A percentile compares a stretch with the other conserved stretches of the same genome.
phyloP scores from a whole-genome alignment of 2,888 invertebrate species.

The Agonopterix alstromeriana region DNA sequence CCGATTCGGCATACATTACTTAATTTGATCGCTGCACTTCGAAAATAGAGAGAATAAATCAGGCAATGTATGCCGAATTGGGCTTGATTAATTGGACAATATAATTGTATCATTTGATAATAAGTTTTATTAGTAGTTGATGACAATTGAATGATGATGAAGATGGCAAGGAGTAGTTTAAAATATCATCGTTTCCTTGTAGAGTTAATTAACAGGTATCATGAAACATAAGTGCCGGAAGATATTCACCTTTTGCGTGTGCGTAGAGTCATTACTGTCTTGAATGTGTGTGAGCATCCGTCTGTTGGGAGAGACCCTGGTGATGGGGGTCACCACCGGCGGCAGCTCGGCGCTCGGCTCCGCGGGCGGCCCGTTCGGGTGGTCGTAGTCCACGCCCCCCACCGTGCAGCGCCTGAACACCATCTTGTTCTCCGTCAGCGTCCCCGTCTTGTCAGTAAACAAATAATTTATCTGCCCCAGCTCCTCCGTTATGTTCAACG shows the following conservation, averaged over 20 bases:
- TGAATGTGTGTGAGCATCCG: slow-evolving; percentile 57
- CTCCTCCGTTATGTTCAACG: slow-evolving; percentile 97
- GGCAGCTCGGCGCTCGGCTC: slow-evolving; percentile 74
- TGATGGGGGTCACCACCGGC: slow-evolving; percentile 65
- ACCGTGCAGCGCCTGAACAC: slow-evolving; percentile 94
- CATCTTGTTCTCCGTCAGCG: slow-evolving; percentile 98
- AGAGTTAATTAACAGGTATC: no score
- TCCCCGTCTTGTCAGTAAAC: slow-evolving; percentile 98
- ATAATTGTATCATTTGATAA: no score
- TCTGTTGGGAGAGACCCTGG: slow-evolving; percentile 60
- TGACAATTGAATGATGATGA: no score
- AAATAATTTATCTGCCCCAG: slow-evolving; percentile 94
- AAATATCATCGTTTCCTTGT: background rate
- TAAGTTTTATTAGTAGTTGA: no score
- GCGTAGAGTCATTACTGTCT: slow-evolving; percentile 63
- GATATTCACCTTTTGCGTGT: slow-evolving; percentile 75
- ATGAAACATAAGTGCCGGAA: background rate
- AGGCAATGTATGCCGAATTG: no score
- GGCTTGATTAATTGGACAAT: no score
- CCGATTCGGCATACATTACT: no score
- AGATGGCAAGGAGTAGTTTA: background rate
- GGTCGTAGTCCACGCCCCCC: slow-evolving; percentile 92
- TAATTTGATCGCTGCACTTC: no score
- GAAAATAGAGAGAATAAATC: no score
- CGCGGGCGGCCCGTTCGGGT: slow-evolving; percentile 84